phyloP scores from a whole-genome alignment of 2,888 invertebrate species.

The Dasysyrphus tricinctus region DNA sequence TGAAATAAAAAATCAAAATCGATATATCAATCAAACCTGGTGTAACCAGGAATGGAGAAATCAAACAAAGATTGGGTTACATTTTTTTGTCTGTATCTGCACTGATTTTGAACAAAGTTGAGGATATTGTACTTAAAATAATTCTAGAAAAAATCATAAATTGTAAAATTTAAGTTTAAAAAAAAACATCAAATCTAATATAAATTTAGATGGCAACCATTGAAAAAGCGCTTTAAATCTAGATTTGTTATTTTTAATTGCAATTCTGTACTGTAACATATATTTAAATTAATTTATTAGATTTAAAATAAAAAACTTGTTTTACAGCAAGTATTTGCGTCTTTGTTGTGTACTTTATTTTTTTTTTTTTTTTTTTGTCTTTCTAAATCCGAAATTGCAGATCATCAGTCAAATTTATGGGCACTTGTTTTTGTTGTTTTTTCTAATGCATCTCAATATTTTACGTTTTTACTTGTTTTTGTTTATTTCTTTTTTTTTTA shows the following conservation, averaged over 20 bases:
- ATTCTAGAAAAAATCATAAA: too few species aligned
- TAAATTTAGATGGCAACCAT: not conserved
- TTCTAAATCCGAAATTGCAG: slow-evolving; percentile 12
- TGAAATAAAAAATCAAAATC: not conserved
- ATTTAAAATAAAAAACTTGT: not conserved
- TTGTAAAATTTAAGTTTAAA: too few species aligned
- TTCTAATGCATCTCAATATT: slow-evolving; percentile 21
- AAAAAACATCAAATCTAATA: too few species aligned
- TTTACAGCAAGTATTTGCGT: slow-evolving; percentile 2
- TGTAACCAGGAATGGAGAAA: not conserved
- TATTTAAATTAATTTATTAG: not conserved
- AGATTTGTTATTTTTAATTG: too few species aligned
- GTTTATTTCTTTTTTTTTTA: not conserved
- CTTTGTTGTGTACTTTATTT: not conserved
- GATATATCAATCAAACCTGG: slow-evolving; percentile 1
- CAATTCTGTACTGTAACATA: too few species aligned
- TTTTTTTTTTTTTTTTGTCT: slow-evolving; percentile 5
- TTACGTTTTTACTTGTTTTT: not conserved
- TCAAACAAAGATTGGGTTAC: too few species aligned
- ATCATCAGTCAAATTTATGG: slow-evolving; percentile 63
- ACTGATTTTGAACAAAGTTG: too few species aligned
- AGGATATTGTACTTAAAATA: too few species aligned
- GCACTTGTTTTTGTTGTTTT: slow-evolving; percentile 38
- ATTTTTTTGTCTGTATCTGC: too few species aligned
- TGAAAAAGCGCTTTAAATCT: not conserved